Base-by-base conservation (phyloP, 1,140 invertebrate genomes). In the Aphaenogaster floridana region DNA sequence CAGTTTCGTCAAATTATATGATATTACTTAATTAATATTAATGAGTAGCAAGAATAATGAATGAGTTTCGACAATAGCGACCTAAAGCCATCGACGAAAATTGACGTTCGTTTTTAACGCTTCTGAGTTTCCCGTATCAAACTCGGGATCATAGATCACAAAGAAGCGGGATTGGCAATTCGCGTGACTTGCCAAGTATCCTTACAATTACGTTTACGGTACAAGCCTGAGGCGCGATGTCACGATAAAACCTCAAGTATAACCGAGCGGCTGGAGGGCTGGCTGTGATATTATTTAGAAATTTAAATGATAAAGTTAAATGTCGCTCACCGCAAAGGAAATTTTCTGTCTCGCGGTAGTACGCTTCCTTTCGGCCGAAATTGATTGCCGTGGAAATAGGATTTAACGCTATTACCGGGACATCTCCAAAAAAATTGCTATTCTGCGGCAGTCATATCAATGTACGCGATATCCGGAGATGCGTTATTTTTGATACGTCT, bases 281-380 rank as follows among this genome's bases (percentile, higher is more conserved):
- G 34, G 13, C 64, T 69, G 78, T 69, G 78, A 81, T 80, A 69
- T 57, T 71, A 71, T 69, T 81, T 71, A 81, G 50, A 81, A 81
- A 81, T 69, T 80, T 80, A 42, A 71, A 71, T 81, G 78, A 81
- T 66, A 79, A 79, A 66, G 42, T 36, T 64, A 78, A 64, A 78
- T n/a, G 17, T 13, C 21, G 2, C 64, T 77, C 4, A 11, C 9
- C 34, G 17, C 45, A 17, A 66, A 81, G 71, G 48, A 59, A 81
- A 71, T 71, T 57, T 57, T 50, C 59, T 50, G 36, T 28, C 13
- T 81, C 15, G n/a, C 34, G 36, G 3, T 69, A 42, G 21, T 34
- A 45, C 28, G 17, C 5, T 81, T 71, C 36, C n/a, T 42, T 34
- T 71, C 48, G 2, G 2, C 9, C 13, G 54, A 84, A 61, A 74